Conservation (phyloP, 53 echinoderm and acorn worm species). For the Paelopatides confundens region DNA sequence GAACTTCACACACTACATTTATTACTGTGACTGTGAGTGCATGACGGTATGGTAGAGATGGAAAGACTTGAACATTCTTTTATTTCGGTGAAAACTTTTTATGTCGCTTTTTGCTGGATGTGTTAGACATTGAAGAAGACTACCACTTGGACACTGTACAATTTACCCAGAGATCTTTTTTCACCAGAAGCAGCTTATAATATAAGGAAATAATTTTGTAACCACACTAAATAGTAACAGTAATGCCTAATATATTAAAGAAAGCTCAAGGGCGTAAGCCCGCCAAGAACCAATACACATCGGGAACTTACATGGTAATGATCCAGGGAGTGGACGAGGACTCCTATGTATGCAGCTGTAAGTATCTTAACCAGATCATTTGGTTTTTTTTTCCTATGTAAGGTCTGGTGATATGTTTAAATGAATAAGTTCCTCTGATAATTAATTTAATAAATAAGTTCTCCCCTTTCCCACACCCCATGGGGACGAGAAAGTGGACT, state of each 20-base stretch:
- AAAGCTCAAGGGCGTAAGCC: slow-evolving; percentile 56
- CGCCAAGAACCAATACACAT: slow-evolving; percentile 62
- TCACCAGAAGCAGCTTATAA: background rate
- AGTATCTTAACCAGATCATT: background rate
- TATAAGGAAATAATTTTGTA: background rate
- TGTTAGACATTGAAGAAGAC: background rate
- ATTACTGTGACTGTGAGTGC: background rate
- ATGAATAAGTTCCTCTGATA: too few relatives aligned
- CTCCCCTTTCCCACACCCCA: too few relatives aligned
- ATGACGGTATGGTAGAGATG: background rate
- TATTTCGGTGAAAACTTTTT: background rate
- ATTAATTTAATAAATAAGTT: too few relatives aligned
- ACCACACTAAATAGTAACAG: background rate
- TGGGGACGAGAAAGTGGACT: too few relatives aligned
- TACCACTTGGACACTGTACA: background rate
- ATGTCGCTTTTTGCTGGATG: background rate
- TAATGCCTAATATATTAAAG: slow-evolving; percentile 36
- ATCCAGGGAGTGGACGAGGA: slow-evolving; percentile 36
- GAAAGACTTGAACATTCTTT: background rate
- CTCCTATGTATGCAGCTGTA: slow-evolving; percentile 18
- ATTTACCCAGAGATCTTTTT: background rate
- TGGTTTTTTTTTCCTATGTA: background rate
- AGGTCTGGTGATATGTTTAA: background rate
- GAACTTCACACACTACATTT: background rate
- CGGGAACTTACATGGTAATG: slow-evolving; percentile 74